Conservation (phyloP, 2,797 vertebrate species). For the Myoxocephalus aenaeus region DNA sequence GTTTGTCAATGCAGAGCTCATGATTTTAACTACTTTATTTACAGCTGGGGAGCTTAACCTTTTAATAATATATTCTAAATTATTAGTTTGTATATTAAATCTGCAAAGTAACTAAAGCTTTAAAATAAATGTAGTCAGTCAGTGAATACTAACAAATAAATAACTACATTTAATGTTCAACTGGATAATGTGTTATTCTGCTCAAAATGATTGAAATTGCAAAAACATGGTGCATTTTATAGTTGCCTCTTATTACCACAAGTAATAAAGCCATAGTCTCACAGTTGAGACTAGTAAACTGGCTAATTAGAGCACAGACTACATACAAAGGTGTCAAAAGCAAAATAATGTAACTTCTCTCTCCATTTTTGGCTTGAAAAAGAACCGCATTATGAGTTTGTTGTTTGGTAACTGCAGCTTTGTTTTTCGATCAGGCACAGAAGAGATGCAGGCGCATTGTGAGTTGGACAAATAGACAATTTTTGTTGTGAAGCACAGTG, state of each 20-base stretch:
- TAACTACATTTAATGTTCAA: neutral
- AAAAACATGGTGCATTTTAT: neutral
- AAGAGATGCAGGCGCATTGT: neutral
- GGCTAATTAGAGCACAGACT: neutral
- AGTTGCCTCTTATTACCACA: neutral
- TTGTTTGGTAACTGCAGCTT: conserved; percentile 7
- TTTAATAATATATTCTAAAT: neutral
- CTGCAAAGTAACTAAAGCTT: neutral
- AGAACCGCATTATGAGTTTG: neutral
- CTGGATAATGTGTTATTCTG: neutral
- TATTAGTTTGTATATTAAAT: neutral
- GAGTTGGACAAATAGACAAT: neutral
- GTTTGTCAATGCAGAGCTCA: neutral
- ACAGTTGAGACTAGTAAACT: neutral
- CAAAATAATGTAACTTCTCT: conserved; percentile 14
- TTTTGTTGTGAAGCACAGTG: neutral
- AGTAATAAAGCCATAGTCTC: neutral
- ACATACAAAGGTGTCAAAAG: neutral
- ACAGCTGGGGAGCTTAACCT: neutral
- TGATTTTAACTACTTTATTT: neutral
- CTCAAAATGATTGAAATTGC: neutral
- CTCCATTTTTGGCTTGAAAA: conserved; percentile 11
- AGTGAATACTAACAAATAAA: neutral
- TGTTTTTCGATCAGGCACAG: neutral
- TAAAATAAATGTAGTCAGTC: neutral